Evolutionary conservation across 1,140 invertebrate genomes (phyloP), one percentile per base, ranked within the genome.

Genomic region (Drosophila hydei): DNA sequence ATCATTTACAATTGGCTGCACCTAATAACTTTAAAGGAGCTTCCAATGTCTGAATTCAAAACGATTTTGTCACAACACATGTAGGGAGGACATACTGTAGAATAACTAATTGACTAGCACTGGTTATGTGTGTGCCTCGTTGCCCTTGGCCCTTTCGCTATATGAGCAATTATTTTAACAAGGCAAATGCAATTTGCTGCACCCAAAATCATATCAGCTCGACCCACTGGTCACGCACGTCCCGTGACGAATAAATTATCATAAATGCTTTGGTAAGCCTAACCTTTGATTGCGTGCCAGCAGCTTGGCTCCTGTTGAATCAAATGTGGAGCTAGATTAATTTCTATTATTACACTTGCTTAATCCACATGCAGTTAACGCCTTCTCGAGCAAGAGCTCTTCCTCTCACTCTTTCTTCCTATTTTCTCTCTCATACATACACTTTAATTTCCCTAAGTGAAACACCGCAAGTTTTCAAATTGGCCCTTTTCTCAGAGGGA

Each of bases 1-100:
- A 87, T 87, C 81, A 87, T 77, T 87, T 77, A 72, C 80, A 85
- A 85, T 78, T 87, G 81, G 77, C 81, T 83, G 84, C 83, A 81
- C 83, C 78, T 76, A 14, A 16, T 16, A 16, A 50, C 7, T 27
- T 50, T 14, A 50, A 21, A n/a, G 18, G 18, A 45, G 9, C 18
- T 21, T 5, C 11, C 4, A 45, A 21, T 45, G 4, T 5, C 43
- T 11, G 19, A 19, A 45, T 45, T 18, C 9, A 12, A 12, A 5
- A 45, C 5, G 43, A 45, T 45, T 40, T 43, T 43, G 43, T 21
- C 18, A 4, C 8, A 11, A 16, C 8, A 45, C 21, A 21, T 21
- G 6, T 16, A 11, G 30, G 7, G 2, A 30, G 6, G 27, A 11
- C 30, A 11, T 33, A 12, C 38, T 42, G n/a, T 16, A 8, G 14